Evolutionary conservation across 2,113 vertebrate species (phyloP), one percentile per base, ranked within the genome.

Genomic region (Cettia cetti): DNA sequence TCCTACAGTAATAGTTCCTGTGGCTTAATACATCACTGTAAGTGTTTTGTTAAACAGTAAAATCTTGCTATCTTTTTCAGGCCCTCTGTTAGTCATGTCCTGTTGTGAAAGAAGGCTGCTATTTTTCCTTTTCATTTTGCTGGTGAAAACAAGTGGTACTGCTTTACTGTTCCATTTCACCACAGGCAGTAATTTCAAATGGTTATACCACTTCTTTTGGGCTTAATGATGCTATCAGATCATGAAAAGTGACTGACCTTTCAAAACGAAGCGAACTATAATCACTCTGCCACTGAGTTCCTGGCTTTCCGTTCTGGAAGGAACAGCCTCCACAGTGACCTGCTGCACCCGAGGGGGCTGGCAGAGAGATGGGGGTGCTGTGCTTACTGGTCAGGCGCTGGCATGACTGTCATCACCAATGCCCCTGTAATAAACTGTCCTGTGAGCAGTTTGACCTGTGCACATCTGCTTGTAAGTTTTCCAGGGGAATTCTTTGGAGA

Each of bases 161-260:
- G 63, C 70, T 95, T 94, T 87, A 74, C 70, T 39, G 15, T 89
- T 95, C 78, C 53, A 65, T 95, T 95, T 95, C 88, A 89, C 81
- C 59, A 57, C 52, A 86, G 88, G 71, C 70, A 95, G 39, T 93
- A 86, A 89, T 97, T 95, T 80, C 15, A 24, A 63, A 64, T 57
- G 80, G 47, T 66, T 91, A 68, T 60, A n/a, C 52, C 52, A 49
- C 68, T 93, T 94, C 65, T 93, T 79, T 72, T 82, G 61, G 84
- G 28, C 71, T 94, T 95, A 88, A 78, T 91, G 85, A 76, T 0
- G 1, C 87, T 85, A 39, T 89, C 59, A 82, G 85, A 75, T 91
- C 94, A 64, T 65, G 60, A 80, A 79, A 87, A 85, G 80, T 42
- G 64, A 94, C 70, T 72, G 85, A 94, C 82, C 80, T 96, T 95